Evolutionary conservation across 2,888 invertebrate species (phyloP).

Genomic region (Callinectes sapidus): DNA sequence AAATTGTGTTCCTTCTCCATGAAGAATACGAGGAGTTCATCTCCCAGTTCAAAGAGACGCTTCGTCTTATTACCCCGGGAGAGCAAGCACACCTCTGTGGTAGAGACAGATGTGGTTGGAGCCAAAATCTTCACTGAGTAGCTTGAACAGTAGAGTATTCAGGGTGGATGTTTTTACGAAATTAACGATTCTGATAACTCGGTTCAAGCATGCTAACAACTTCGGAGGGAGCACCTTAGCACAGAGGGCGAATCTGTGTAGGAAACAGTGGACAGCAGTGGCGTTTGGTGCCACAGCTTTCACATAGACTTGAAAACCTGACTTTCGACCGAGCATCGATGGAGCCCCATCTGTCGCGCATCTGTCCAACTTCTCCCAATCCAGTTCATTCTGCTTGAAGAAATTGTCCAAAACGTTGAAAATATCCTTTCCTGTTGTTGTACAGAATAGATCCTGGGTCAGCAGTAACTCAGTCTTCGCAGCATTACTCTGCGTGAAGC

Average conservation of each 20-base stretch:
- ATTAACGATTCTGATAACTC: conserved; percentile 44
- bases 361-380: conserved; percentile 30
- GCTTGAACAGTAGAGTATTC: conserved; percentile 41
- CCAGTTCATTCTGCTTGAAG: conserved; percentile 57
- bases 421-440: conserved; percentile 52
- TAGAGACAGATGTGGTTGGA: conserved; percentile 45
- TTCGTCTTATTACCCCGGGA: conserved; percentile 44
- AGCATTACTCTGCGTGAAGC: conserved; percentile 52
- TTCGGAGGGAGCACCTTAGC: conserved; percentile 47
- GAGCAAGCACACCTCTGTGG: conserved; percentile 41
- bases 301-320: conserved; percentile 52
- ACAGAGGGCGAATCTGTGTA: conserved; percentile 46
- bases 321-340: conserved; percentile 52
- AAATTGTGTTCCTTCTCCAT: conserved; percentile 43
- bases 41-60: conserved; percentile 43
- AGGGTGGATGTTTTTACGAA: conserved; percentile 44
- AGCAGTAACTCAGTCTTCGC: conserved; percentile 56
- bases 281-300: conserved; percentile 46
- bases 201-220: conserved; percentile 29
- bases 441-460: conserved; percentile 47
- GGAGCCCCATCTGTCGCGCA: conserved; percentile 26
- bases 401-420: conserved; percentile 50
- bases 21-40: conserved; percentile 39
- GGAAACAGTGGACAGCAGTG: conserved; percentile 42
- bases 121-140: conserved; percentile 32